These are phyloP conservation scores for Cetonia aurata DNA, from an alignment of 2,888 invertebrate genomes.

Conservation along the genomic window DNA sequence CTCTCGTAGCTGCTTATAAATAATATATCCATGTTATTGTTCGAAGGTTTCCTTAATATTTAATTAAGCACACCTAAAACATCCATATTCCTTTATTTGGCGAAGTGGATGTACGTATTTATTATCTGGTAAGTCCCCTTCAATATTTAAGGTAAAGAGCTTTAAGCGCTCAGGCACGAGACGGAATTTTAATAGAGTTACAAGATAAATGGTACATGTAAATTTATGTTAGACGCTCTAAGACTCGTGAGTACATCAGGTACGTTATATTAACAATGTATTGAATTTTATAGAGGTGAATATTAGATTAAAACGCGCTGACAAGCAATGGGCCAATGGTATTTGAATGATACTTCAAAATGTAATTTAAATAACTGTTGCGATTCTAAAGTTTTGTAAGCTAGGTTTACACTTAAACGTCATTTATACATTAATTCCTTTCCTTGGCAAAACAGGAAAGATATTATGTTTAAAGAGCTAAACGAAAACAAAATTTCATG, in stretches of 20 bases:
- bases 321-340: too few species aligned
- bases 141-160: constrained; percentile 31
- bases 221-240: constrained; percentile 41
- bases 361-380: too few species aligned
- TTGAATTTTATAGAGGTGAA: constrained; percentile 41
- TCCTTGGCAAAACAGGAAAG: too few species aligned
- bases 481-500: too few species aligned
- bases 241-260: constrained; percentile 41
- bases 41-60: constrained; percentile 3
- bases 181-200: constrained; percentile 37
- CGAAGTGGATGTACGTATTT: constrained; percentile 10
- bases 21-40: background rate
- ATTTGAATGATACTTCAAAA: too few species aligned
- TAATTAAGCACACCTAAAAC: constrained; percentile 11
- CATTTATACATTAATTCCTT: too few species aligned
- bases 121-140: constrained; percentile 18
- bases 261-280: constrained; percentile 44
- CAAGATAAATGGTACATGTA: constrained; percentile 43
- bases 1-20: background rate
- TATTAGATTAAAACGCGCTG: constrained; percentile 26
- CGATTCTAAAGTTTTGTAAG: too few species aligned
- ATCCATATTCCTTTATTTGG: constrained; percentile 4
- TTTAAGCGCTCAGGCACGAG: constrained; percentile 16
- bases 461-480: too few species aligned
- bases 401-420: too few species aligned